phyloP scores from a whole-genome alignment of 92 coral and sea anemone species.

The Anthopleura xanthogrammica region DNA sequence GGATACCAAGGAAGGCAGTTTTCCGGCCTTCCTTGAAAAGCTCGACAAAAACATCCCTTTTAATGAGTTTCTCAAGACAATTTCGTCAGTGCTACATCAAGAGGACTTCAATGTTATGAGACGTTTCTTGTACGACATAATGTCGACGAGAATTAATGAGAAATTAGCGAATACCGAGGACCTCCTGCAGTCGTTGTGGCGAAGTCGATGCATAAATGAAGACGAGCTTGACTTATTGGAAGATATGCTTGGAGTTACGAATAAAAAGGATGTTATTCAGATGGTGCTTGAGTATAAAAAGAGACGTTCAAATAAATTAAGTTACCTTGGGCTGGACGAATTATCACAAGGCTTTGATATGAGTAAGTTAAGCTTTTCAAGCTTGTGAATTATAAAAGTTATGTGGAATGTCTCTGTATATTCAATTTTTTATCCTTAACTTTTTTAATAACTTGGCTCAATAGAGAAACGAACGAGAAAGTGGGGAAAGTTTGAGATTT shows the following conservation, averaged over 20 bases:
- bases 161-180: conserved; percentile 25
- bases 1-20: not conserved
- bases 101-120: conserved; percentile 56
- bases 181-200: conserved; percentile 34
- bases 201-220: conserved; percentile 39
- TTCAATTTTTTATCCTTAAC: too few relatives aligned
- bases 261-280: conserved; percentile 36
- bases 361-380: not conserved
- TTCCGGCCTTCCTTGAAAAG: conserved; percentile 11
- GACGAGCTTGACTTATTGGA: conserved; percentile 65
- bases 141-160: conserved; percentile 45
- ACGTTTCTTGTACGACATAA: conserved; percentile 50
- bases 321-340: conserved; percentile 21
- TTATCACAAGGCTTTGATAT: conserved; percentile 8
- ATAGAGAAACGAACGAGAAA: too few relatives aligned
- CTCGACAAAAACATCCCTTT: conserved; percentile 8
- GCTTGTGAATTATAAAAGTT: too few relatives aligned
- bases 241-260: conserved; percentile 55
- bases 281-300: conserved; percentile 40
- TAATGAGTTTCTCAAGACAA: conserved; percentile 24
- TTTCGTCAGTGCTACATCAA: conserved; percentile 24
- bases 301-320: conserved; percentile 34
- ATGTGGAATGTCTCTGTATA: too few relatives aligned
- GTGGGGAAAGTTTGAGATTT: too few relatives aligned
- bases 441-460: too few relatives aligned